These are phyloP conservation scores for Campoletis raptor DNA, from an alignment of 2,888 invertebrate species.

Conservation along the genomic window DNA sequence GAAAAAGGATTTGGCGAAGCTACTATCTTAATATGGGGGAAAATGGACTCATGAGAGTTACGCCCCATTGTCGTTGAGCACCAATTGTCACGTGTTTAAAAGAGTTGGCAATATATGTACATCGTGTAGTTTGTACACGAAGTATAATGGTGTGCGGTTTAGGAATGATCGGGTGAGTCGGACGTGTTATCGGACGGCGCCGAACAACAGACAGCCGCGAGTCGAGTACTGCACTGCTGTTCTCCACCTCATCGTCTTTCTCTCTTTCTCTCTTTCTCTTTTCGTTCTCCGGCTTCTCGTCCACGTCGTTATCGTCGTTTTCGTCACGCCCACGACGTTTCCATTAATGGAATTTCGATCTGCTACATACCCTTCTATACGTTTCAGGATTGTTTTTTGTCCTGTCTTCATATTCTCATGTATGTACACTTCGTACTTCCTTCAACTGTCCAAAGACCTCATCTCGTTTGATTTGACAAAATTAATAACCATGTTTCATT, in stretches of 20 bases:
- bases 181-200: slow-evolving; percentile 57
- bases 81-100: neutral
- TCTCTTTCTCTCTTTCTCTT: slow-evolving; percentile 7
- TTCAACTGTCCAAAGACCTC: slow-evolving; percentile 17
- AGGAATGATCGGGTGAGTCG: slow-evolving; percentile 52
- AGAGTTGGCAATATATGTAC: slow-evolving; percentile 10
- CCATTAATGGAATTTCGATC: slow-evolving; percentile 69
- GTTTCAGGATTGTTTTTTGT: slow-evolving; percentile 36
- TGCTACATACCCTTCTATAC: slow-evolving; percentile 32
- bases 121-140: neutral
- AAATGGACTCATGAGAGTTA: neutral
- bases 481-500: neutral
- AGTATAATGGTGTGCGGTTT: slow-evolving; percentile 37
- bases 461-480: neutral
- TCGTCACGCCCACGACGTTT: slow-evolving; percentile 63
- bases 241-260: slow-evolving; percentile 22
- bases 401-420: neutral
- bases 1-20: too few species aligned
- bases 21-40: neutral
- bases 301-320: slow-evolving; percentile 52
- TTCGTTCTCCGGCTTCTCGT: neutral
- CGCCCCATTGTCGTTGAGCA: slow-evolving; percentile 9
- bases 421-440: neutral
- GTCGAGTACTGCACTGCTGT: slow-evolving; percentile 45
- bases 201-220: slow-evolving; percentile 48